Evolutionary conservation across 2,888 invertebrate genomes (phyloP), one percentile per base, ranked within the genome.

Genomic region (Nudaria mundana): DNA sequence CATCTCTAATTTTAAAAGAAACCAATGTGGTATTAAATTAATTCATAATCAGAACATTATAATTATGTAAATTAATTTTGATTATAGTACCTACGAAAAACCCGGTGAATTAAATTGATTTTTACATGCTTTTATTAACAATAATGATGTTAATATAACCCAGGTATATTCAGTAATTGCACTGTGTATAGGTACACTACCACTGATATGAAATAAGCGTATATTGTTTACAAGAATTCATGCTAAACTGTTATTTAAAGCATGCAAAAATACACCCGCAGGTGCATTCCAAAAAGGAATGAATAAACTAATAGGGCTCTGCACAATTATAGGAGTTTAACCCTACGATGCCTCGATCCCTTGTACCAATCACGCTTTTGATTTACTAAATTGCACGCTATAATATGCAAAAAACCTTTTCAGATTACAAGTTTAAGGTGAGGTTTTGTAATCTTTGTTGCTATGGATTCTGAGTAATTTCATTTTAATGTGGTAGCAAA

Each of bases 351-450:
- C 31, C 30, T 23, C 28, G 48, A 46, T 66, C 61, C 52, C 73
- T 60, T 76, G 71, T 72, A 66, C 67, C 75, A 66, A 76, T 75
- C 69, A 66, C 62, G 71, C 71, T 62, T 72, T 79, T 76, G 74
- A 67, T 56, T 63, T 47, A 64, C 66, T 69, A 81, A 81, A 81
- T 79, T 79, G 75, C 73, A 69, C 50, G 66, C 54, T 74, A 75
- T 81, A 78, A 76, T 75, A 80, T 75, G 75, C 71, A 80, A 80
- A 81, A 81, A 76, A 62, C 45, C n/a, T n/a, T 25, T 59, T 42
- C 58, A 60, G 74, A 71, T 74, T 69, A 38, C 44, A 46, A 28
- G 55, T 56, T 56, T 42, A 57, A 51, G 54, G 55, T 58, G 52
- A 59, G 54, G 48, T 66, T 52, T 43, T 54, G 47, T 56, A 56